phyloP scores from a whole-genome alignment of 2,113 vertebrate genomes.

The Lamprotornis superbus region DNA sequence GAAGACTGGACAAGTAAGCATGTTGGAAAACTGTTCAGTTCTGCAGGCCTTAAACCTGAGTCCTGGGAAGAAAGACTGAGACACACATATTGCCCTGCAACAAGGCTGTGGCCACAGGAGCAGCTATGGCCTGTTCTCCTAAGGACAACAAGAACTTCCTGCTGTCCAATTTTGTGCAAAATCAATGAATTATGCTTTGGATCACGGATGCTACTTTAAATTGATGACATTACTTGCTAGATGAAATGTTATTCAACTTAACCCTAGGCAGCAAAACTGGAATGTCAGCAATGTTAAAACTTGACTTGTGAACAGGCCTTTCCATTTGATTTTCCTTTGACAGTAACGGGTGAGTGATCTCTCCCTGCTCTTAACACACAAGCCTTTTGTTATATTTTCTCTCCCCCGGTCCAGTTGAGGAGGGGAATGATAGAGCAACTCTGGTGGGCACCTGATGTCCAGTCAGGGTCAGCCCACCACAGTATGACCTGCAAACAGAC shows the following conservation, averaged over 20 bases:
- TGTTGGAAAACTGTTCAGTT: neutral
- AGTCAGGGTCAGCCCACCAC: neutral
- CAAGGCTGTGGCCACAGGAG: rapidly evolving
- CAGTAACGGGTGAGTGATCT: neutral
- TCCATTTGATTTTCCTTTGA: neutral
- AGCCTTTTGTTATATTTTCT: neutral
- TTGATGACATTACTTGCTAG: neutral
- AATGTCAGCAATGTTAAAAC: neutral
- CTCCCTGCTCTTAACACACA: neutral
- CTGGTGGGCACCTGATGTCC: neutral
- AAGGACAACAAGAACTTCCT: neutral
- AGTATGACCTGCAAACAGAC: neutral
- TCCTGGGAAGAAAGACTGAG: neutral
- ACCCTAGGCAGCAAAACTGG: neutral
- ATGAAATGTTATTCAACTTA: neutral
- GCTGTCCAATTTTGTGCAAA: neutral
- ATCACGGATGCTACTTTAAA: neutral
- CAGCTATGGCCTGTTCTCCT: rapidly evolving
- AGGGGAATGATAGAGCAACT: neutral
- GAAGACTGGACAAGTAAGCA: neutral
- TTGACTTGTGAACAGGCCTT: neutral
- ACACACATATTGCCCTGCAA: rapidly evolving
- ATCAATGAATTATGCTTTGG: neutral
- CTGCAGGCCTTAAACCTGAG: neutral
- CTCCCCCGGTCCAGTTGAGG: neutral